phyloP scores from a whole-genome alignment of 2,888 invertebrate species.

The Thysanoteuthis rhombus region DNA sequence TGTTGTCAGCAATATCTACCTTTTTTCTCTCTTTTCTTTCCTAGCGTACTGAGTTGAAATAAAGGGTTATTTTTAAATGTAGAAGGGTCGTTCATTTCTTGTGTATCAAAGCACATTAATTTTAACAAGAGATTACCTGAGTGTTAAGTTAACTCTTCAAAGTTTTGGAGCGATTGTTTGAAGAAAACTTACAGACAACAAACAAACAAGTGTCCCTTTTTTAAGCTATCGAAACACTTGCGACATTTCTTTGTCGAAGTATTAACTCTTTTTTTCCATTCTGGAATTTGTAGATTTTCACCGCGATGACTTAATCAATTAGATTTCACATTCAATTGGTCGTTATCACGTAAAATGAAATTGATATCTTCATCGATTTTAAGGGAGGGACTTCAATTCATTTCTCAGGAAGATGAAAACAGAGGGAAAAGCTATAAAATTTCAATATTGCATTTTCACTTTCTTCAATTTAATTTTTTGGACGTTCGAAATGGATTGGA shows the following conservation, averaged over 20 bases:
- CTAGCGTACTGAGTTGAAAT: too few relatives aligned
- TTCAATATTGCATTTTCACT: not conserved
- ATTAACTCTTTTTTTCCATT: not conserved
- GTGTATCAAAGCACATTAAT: too few relatives aligned
- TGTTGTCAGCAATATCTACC: too few relatives aligned
- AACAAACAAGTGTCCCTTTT: too few relatives aligned
- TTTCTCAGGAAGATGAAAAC: not conserved
- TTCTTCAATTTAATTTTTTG: not conserved
- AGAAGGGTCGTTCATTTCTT: too few relatives aligned
- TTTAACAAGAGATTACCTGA: too few relatives aligned
- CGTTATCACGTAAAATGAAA: not conserved
- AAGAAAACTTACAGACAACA: too few relatives aligned
- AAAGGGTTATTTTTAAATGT: too few relatives aligned
- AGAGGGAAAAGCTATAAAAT: not conserved
- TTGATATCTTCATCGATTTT: slow-evolving; percentile 12
- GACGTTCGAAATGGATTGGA: too few relatives aligned
- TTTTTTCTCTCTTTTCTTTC: too few relatives aligned
- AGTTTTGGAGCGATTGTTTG: too few relatives aligned
- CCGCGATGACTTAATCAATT: not conserved
- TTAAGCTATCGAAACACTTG: not conserved
- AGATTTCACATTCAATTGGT: not conserved
- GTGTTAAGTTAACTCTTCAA: too few relatives aligned
- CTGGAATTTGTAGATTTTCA: not conserved
- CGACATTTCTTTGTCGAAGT: not conserved
- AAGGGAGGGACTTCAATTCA: not conserved